Evolutionary conservation across 2,888 invertebrate genomes (phyloP), one percentile per base, ranked within the genome.

Genomic region (Anthrax anthrax): DNA sequence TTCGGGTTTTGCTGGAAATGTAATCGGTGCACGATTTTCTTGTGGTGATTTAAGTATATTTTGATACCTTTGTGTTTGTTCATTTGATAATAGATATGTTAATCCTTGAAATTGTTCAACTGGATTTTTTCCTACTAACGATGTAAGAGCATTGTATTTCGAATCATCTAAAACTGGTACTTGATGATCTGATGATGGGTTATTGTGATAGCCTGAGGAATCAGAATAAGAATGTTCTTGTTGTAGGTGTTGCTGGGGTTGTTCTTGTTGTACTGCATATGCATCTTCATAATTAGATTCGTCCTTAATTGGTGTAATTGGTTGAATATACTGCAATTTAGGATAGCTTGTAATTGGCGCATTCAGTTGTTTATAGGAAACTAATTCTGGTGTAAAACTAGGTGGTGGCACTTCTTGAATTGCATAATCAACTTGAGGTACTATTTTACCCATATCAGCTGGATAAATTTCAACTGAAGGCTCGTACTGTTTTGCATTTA

Each of bases 91-190:
- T 5, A 75, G 55, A 47, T 70, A 67, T 39, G 71, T 69, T 2
- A 75, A 58, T 2, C 73, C 74, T 53, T 72, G 64, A 18, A 75
- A 62, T 58, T 75, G 74, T 46, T 69, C 65, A 9, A 63, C 62
- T 0, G 73, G 72, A 2, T 69, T 63, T 57, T 72, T 71, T 17
- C 72, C 74, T 29, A 75, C 59, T 9, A 75, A 56, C 1, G 70
- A 62, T 38, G 66, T 69, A 1, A 75, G 57, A n/a, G 70, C 70
- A 10, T 59, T 58, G 43, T 64, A 65, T 40, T 64, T 38, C 10
- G 46, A 37, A 16, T 46, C 41, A n/a, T 32, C 29, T 14, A 18
- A 16, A 4, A 17, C 23, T 9, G 18, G 4, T 16, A 23, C 4
- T 23, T 23, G 4, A 23, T 4, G 23, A 6, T 23, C 23, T 6